Evolutionary conservation across 2,888 invertebrate species (phyloP), one percentile per base, ranked within the genome.

Genomic region (Andrena praecox): DNA sequence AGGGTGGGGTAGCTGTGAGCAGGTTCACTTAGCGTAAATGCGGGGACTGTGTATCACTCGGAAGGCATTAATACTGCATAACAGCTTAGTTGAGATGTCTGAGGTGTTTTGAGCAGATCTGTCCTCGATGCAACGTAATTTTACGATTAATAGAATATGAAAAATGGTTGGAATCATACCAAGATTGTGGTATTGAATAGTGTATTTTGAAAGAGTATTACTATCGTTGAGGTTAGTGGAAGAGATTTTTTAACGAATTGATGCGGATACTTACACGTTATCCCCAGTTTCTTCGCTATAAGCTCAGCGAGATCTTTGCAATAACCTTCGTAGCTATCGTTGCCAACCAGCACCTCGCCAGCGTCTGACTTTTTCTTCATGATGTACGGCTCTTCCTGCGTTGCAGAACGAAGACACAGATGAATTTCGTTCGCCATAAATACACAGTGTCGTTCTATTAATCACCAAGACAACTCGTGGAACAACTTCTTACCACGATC

Each of bases 281-380:
- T 98, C 77, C 97, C 97, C 82, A 98, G 95, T 92, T 96, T 96
- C 89, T 96, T 96, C 0, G 98, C 95, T 82, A 99, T 96, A 83
- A 97, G 95, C 90, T 98, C 97, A 2, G 98, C 97, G 54, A 99
- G 95, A 93, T 99, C 99, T 92, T 98, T 98, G 94, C 98, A 98
- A 93, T 98, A 99, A 69, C 99, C 99, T 91, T 98, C 97, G 91
- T 96, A 97, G 62, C 96, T 95, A 84, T 98, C 97, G 91, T 98
- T 97, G 72, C 97, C 97, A 60, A 94, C 94, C 56, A 96, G 93
- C 70, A 95, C 95, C 90, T 96, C 96, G 24, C 96, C 96, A 8
- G 95, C 95, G 78, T 96, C 96, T 2, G 96, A 95, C 80, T 95
- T 95, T 90, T 96, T 96, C 87, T 96, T 94, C 97, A 98, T 98